A percentile compares a stretch with the other conserved stretches of the same genome.
These are phyloP conservation scores for Athalia rosae DNA, from an alignment of 2,888 invertebrate genomes.

Conservation along the genomic window DNA sequence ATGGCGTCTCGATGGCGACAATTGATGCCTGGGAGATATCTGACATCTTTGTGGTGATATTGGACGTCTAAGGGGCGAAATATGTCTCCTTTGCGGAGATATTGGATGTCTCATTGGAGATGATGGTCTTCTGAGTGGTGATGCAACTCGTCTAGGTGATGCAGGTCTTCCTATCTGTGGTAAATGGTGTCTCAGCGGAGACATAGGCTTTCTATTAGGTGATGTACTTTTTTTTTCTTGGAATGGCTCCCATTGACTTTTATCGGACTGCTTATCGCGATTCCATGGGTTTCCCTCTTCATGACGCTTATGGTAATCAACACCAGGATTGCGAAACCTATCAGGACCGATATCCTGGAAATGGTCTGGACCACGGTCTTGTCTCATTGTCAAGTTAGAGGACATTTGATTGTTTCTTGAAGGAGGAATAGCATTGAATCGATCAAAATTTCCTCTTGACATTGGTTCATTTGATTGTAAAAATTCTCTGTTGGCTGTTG, in stretches of 20 bases:
- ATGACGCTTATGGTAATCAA: constrained; percentile 50
- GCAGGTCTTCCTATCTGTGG: constrained; percentile 24
- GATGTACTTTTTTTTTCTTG: constrained; percentile 32
- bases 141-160: constrained; percentile 47
- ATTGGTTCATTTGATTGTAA: constrained; percentile 39
- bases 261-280: constrained; percentile 47
- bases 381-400: constrained; percentile 1
- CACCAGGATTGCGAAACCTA: constrained; percentile 41
- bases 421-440: constrained; percentile 4
- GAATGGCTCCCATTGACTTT: constrained; percentile 41
- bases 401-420: constrained; percentile 16
- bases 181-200: constrained; percentile 47
- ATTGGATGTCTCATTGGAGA: constrained; percentile 47
- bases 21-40: constrained; percentile 51
- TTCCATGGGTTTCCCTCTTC: constrained; percentile 53
- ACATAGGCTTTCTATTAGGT: constrained; percentile 38
- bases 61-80: constrained; percentile 49
- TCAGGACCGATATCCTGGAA: constrained; percentile 47
- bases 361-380: constrained; percentile 37
- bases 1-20: constrained; percentile 49
- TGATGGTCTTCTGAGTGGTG: constrained; percentile 38
- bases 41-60: constrained; percentile 50
- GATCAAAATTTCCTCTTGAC: constrained; percentile 30
- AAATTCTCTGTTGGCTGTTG: constrained; percentile 61
- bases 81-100: constrained; percentile 57